Base-by-base conservation (phyloP, 2,888 invertebrate species). In the Volucella inanis region DNA sequence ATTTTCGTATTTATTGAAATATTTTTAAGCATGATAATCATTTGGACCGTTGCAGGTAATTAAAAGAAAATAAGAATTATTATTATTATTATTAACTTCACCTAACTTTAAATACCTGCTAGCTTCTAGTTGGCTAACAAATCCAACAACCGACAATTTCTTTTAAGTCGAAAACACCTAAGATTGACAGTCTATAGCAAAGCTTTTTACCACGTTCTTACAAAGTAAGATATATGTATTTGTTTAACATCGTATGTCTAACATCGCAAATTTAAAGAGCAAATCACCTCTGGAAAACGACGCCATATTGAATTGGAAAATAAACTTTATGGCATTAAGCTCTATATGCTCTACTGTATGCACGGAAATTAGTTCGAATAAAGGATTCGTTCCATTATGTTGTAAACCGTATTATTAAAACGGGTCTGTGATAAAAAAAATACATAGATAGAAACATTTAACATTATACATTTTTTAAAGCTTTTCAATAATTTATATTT, bases 351-450 rank as follows among this genome's bases (percentile, higher is more conserved):
- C 55, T 62, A 18, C 50, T 55, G 49, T 57, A 68, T 52, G 59
- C 62, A 76, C 15, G 55, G 55, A 80, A 72, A 57, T 72, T 68
- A 85, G 85, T 85, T 85, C 45, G 57, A 77, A 76, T 31, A 59
- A 81, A 64, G 85, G 47, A 77, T 61, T 85, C 81, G 67, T 81
- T 77, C 67, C 64, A 68, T 64, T 41, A 81, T 77, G 72, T 64
- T 68, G 81, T 55, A 68, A 81, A 81, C 76, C 72, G 76, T 81
- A 64, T 77, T 62, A 72, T 67, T 68, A 54, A 41, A 71, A 72
- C 22, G 45, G 81, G 14, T 74, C 85, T 85, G 81, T 85, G 85
- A 81, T 85, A 85, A 47, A 79, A 83, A 45, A 72, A 70, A 67
- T 71, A 81, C n/a, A 67, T 68, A 81, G 62, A 76, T 72, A 72